These are phyloP conservation scores for Dinomys branickii DNA, from an alignment of 2,113 vertebrate species.

Conservation along the genomic window DNA sequence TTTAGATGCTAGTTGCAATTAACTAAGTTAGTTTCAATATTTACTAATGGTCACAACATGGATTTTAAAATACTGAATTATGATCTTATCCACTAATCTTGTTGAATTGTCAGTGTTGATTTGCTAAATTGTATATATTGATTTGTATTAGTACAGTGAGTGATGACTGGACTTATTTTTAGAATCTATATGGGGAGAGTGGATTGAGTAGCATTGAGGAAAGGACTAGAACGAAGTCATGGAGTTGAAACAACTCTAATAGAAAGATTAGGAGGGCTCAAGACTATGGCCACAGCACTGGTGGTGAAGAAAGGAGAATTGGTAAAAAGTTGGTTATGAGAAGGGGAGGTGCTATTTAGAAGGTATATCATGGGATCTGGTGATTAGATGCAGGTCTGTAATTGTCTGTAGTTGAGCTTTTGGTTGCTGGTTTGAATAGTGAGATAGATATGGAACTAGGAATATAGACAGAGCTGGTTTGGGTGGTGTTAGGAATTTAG, in stretches of 20 bases:
- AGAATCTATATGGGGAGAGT: not conserved
- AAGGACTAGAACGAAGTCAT: not conserved
- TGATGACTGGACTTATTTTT: not conserved
- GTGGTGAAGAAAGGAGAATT: not conserved
- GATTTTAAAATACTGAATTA: not conserved
- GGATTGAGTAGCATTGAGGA: not conserved
- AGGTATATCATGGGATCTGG: not conserved
- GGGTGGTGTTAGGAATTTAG: not conserved
- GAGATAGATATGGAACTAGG: not conserved
- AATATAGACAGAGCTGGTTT: not conserved
- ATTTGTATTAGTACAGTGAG: not conserved
- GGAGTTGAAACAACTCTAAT: not conserved
- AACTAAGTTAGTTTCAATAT: conserved; percentile 15
- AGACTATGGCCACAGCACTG: not conserved
- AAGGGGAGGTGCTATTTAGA: not conserved
- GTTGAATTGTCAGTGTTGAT: not conserved
- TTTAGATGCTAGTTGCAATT: not conserved
- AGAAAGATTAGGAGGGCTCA: not conserved
- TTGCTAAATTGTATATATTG: not conserved
- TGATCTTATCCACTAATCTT: not conserved
- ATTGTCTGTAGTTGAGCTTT: not conserved
- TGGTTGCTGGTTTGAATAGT: not conserved
- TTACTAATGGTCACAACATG: not conserved
- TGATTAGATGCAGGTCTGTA: not conserved
- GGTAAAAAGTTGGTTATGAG: not conserved